Conservation (phyloP, 2,113 vertebrate species). For the Aythya baeri region DNA sequence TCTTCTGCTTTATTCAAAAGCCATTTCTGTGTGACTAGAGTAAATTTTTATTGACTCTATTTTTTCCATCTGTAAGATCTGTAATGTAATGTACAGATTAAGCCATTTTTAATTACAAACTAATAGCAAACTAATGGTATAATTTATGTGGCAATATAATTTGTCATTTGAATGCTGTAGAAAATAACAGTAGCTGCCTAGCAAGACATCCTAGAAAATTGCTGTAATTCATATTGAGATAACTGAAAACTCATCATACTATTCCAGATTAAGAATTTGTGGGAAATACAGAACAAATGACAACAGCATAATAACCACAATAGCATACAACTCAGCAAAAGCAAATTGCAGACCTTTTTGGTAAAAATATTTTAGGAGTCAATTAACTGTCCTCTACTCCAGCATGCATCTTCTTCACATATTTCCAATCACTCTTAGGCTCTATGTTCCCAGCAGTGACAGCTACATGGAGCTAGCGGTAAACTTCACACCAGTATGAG, state of each 20-base stretch:
- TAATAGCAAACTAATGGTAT: slow-evolving; percentile 30
- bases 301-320: neutral
- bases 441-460: neutral
- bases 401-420: rapidly evolving
- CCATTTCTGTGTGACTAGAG: neutral
- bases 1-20: slow-evolving; percentile 13
- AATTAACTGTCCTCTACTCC: neutral
- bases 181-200: slow-evolving; percentile 25
- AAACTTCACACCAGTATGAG: neutral
- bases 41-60: neutral
- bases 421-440: neutral
- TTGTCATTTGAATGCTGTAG: neutral
- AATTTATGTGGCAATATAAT: slow-evolving; percentile 28
- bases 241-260: neutral
- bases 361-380: neutral
- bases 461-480: neutral
- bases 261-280: neutral
- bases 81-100: neutral
- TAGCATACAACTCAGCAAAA: neutral
- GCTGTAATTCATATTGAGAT: neutral
- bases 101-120: slow-evolving; percentile 43
- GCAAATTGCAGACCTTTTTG: neutral
- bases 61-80: neutral
- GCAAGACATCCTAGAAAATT: neutral
- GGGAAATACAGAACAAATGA: neutral